Evolutionary conservation across 2,113 vertebrate genomes (phyloP).

Genomic region (Dipodomys merriami): DNA sequence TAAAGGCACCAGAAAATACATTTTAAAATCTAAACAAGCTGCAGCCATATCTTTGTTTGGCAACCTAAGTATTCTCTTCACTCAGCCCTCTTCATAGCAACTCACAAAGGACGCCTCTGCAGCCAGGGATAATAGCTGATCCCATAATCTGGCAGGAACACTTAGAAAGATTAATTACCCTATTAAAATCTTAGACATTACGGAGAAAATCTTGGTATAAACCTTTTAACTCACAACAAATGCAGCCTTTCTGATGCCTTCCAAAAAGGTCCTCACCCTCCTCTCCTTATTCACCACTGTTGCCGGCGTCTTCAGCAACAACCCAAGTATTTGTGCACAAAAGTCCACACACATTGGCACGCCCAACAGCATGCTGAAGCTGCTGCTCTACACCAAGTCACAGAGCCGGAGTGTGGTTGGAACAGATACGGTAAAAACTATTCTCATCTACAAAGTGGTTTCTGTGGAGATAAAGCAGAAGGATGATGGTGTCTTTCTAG

Average conservation of each 20-base stretch:
- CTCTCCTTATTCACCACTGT: conserved; percentile 78
- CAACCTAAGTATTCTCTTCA: conserved; percentile 85
- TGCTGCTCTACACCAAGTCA: conserved; percentile 68
- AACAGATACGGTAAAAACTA: conserved; percentile 84
- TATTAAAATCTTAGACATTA: conserved; percentile 89
- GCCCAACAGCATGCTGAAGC: neutral
- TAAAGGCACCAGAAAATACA: conserved; percentile 75
- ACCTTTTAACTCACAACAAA: conserved; percentile 87
- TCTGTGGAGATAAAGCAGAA: conserved; percentile 82
- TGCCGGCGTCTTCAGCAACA: conserved; percentile 60
- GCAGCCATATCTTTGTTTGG: conserved; percentile 84
- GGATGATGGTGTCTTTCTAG: neutral
- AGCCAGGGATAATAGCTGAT: conserved; percentile 89
- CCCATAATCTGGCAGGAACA: conserved; percentile 89
- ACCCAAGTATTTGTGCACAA: conserved; percentile 6
- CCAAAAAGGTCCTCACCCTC: conserved; percentile 82
- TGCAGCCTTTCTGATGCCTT: conserved; percentile 84
- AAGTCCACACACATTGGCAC: conserved; percentile 21
- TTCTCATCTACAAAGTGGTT: conserved; percentile 81
- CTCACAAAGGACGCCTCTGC: conserved; percentile 86
- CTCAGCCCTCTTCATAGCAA: conserved; percentile 84
- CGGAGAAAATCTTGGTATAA: conserved; percentile 89
- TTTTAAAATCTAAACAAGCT: conserved; percentile 82
- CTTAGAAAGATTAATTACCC: conserved; percentile 91
- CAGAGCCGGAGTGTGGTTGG: conserved; percentile 79